Percentiles rank a stretch among this genome's conserved stretches.
Conservation (phyloP, 64 coral and sea anemone genomes). For the Porites australiensis region DNA sequence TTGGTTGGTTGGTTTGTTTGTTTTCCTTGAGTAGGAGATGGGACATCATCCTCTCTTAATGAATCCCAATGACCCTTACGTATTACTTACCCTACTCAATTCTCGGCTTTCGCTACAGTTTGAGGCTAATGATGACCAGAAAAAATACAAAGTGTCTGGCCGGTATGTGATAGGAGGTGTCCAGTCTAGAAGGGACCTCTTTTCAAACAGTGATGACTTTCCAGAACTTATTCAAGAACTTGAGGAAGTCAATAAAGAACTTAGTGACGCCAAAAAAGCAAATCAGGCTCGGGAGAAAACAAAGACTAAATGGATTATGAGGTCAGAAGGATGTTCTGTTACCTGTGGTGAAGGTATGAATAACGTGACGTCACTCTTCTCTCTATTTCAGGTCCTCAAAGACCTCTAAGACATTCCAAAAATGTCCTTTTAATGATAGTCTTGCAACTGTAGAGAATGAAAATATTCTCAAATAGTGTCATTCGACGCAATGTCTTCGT, state of each 20-base stretch:
- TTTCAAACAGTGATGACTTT: background rate
- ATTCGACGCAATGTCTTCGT: no score
- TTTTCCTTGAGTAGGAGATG: no score
- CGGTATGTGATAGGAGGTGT: background rate
- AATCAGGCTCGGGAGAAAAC: background rate
- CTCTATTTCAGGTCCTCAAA: no score
- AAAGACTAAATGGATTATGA: background rate
- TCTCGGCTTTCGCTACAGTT: background rate
- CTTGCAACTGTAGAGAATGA: no score
- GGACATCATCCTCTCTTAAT: no score
- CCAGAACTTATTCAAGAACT: slow-evolving; percentile 22
- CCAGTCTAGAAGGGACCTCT: background rate
- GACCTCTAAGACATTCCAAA: no score
- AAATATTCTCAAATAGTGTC: no score
- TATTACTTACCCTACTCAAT: background rate
- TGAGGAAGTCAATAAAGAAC: slow-evolving; percentile 5
- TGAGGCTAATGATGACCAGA: background rate
- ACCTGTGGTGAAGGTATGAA: slow-evolving; percentile 1
- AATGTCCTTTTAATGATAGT: no score
- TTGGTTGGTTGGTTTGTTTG: no score
- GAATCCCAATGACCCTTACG: no score
- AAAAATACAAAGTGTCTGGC: slow-evolving; percentile 18
- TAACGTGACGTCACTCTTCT: no score
- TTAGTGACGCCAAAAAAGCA: background rate
- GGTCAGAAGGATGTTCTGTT: background rate